These are phyloP conservation scores for Drosophila arizonae DNA, from an alignment of 1,140 invertebrate species.

Conservation along the genomic window DNA sequence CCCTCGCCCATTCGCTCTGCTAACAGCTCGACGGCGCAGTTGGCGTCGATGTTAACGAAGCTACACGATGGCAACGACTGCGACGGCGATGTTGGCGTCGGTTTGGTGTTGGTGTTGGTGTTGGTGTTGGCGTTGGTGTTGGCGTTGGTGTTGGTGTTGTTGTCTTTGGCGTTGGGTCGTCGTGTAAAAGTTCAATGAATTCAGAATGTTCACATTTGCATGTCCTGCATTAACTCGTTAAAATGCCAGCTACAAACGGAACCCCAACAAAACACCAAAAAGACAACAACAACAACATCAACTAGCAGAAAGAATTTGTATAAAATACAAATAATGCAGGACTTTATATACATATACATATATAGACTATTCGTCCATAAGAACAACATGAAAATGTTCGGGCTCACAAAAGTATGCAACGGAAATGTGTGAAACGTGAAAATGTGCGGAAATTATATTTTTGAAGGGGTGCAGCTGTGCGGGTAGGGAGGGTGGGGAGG, in stretches of 20 bases:
- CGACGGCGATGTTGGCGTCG: conserved; percentile 7
- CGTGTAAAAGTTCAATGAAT: conserved; percentile 75
- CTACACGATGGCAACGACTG: conserved; percentile 21
- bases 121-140: no score
- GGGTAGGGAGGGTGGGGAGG: not conserved
- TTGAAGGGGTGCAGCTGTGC: conserved; percentile 47
- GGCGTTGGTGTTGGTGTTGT: conserved; percentile 21
- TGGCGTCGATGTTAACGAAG: conserved; percentile 14
- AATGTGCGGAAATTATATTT: conserved; percentile 78
- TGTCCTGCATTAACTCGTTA: conserved; percentile 79
- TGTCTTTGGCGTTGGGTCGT: conserved; percentile 24
- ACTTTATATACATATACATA: conserved; percentile 16
- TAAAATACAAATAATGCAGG: conserved; percentile 66
- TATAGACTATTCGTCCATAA: conserved; percentile 18
- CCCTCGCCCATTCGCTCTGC: not conserved
- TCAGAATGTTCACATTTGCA: conserved; percentile 76
- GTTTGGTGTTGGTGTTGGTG: conserved; percentile 16
- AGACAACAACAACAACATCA: conserved; percentile 25
- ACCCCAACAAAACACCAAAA: conserved; percentile 22
- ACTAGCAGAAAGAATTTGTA: conserved; percentile 63
- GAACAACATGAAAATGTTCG: conserved; percentile 72
- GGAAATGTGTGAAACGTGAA: conserved; percentile 79
- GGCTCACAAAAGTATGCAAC: conserved; percentile 74
- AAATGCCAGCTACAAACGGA: conserved; percentile 59
- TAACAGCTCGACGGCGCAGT: conserved; percentile 7